Percentiles rank a stretch among this genome's conserved stretches.
Evolutionary conservation across 2,797 vertebrate genomes (phyloP).

Genomic region (Thunnus albacares): DNA sequence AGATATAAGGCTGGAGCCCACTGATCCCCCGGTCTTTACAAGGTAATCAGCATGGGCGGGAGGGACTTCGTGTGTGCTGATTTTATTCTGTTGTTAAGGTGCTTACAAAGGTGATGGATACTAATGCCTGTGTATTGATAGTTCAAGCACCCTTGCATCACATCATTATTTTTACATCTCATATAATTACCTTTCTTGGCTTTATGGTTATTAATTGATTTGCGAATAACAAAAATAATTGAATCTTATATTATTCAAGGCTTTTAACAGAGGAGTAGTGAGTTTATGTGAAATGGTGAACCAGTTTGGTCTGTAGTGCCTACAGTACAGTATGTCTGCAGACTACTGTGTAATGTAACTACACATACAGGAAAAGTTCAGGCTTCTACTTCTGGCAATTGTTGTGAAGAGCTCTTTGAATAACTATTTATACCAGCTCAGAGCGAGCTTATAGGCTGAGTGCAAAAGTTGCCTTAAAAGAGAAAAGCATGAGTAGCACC

Average conservation of each 20-base stretch:
- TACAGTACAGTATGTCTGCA: background rate
- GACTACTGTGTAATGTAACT: slow-evolving; percentile 6
- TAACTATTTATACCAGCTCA: slow-evolving; percentile 21
- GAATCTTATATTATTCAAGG: background rate
- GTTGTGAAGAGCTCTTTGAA: slow-evolving; percentile 25
- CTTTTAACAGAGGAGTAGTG: background rate
- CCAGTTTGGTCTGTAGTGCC: background rate
- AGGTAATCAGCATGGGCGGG: slow-evolving; percentile 71
- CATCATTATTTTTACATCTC: slow-evolving; percentile 6
- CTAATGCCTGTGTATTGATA: slow-evolving; percentile 52
- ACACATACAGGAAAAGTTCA: slow-evolving; percentile 16
- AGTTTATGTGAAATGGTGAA: background rate
- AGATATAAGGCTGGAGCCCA: slow-evolving; percentile 47
- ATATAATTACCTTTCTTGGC: background rate
- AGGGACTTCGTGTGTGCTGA: slow-evolving; percentile 65
- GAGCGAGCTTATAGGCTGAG: slow-evolving; percentile 2
- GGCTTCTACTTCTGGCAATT: slow-evolving; percentile 9
- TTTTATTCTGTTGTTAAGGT: slow-evolving; percentile 68
- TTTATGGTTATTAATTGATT: slow-evolving; percentile 38
- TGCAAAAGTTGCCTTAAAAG: slow-evolving; percentile 13
- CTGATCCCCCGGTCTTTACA: slow-evolving; percentile 20
- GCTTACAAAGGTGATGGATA: slow-evolving; percentile 70
- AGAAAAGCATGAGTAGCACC: slow-evolving; percentile 11
- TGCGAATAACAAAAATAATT: background rate
- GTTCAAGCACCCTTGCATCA: slow-evolving; percentile 15